These are phyloP conservation scores for Trematomus bernacchii DNA, from an alignment of 2,797 vertebrate genomes.

Conservation along the genomic window DNA sequence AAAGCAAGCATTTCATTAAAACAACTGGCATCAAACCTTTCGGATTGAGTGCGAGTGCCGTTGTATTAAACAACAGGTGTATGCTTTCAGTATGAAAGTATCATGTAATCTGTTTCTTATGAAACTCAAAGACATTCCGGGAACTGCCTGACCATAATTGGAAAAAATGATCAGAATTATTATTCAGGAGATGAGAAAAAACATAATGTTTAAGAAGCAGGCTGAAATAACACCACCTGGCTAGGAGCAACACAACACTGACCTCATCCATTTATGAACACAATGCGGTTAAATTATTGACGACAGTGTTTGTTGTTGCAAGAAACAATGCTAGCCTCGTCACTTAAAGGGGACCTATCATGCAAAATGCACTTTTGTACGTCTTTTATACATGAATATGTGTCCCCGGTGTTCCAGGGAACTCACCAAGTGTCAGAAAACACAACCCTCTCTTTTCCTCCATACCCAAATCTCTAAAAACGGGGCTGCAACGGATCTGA, in stretches of 20 bases:
- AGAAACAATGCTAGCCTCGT: background rate
- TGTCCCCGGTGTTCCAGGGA: too few species aligned
- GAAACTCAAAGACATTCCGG: background rate
- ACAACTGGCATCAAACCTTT: background rate
- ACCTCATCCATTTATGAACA: background rate
- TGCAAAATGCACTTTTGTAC: too few species aligned
- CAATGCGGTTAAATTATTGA: conserved; percentile 11
- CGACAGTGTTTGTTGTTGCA: background rate
- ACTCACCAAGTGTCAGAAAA: too few species aligned
- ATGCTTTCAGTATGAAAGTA: background rate
- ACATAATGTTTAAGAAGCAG: background rate
- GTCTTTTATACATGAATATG: too few species aligned
- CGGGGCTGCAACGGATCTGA: too few species aligned
- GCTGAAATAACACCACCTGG: conserved; percentile 19
- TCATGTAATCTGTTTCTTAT: background rate
- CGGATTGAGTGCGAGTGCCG: background rate
- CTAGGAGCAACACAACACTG: background rate
- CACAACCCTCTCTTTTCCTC: too few species aligned
- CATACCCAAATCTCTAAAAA: too few species aligned
- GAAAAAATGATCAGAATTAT: background rate
- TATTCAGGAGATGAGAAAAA: background rate
- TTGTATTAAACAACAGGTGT: background rate
- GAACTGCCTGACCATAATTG: background rate
- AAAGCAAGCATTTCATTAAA: background rate
- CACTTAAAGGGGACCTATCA: too few species aligned